phyloP scores from a whole-genome alignment of 2,888 invertebrate species.

The Pharmacophagus antenor region DNA sequence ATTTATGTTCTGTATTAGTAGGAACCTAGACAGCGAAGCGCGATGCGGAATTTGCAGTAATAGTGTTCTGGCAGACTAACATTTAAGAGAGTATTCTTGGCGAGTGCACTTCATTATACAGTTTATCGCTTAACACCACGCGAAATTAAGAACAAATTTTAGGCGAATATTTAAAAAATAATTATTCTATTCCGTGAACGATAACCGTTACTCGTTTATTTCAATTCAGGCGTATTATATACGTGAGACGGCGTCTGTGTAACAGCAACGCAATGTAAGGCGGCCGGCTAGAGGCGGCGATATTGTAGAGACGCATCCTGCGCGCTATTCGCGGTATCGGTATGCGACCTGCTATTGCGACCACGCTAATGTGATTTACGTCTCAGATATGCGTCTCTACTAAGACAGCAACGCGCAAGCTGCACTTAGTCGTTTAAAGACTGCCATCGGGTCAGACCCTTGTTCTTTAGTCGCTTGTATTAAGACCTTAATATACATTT shows the following conservation, averaged over 20 bases:
- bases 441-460: background rate
- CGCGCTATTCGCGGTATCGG: constrained; percentile 29
- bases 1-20: no score
- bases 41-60: no score
- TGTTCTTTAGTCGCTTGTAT: background rate
- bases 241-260: background rate
- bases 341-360: constrained; percentile 29
- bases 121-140: no score
- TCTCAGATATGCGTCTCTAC: constrained; percentile 28
- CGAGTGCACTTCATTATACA: no score
- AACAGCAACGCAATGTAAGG: constrained; percentile 14
- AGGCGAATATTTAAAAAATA: background rate
- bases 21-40: no score
- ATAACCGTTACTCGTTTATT: background rate
- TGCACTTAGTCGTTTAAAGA: constrained; percentile 4
- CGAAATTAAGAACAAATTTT: no score
- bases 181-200: background rate
- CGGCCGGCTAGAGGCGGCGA: constrained; percentile 18
- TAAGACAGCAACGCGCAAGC: constrained; percentile 17
- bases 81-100: no score
- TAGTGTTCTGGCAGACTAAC: no score
- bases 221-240: constrained; percentile 4
- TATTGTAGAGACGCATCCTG: constrained; percentile 24
- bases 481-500: no score
- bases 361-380: constrained; percentile 30